Conservation (phyloP, 2,797 vertebrate species). For the Nannoperca obscura region DNA sequence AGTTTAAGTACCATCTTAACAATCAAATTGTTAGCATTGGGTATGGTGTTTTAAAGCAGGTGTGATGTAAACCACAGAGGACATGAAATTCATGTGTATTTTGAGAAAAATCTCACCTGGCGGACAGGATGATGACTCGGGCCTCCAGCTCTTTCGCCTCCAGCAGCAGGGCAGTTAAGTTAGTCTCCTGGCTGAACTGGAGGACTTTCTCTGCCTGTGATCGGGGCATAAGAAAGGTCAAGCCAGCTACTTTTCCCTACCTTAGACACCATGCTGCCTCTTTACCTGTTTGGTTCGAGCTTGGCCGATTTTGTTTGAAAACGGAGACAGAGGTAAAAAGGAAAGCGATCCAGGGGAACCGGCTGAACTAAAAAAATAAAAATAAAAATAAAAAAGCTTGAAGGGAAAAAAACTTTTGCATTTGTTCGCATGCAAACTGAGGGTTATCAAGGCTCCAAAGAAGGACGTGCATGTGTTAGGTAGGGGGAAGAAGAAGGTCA, state of each 20-base stretch:
- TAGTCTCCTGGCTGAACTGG: constrained; percentile 99
- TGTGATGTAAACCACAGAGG: background rate
- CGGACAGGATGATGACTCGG: constrained; percentile 97
- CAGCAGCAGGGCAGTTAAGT: constrained; percentile 96
- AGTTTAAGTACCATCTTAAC: background rate
- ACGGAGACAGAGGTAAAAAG: constrained; percentile 83
- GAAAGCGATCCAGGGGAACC: constrained; percentile 86
- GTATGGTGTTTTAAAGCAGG: background rate
- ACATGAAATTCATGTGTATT: background rate
- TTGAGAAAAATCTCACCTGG: constrained; percentile 86
- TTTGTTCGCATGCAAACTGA: constrained; percentile 98
- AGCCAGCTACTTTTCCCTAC: constrained; percentile 81
- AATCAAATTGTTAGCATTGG: background rate
- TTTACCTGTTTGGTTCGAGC: constrained; percentile 78
- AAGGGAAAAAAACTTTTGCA: constrained; percentile 86
- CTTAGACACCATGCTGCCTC: constrained; percentile 88
- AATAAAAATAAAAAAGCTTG: constrained; percentile 81
- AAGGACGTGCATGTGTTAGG: constrained; percentile 99
- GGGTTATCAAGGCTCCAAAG: constrained; percentile 97
- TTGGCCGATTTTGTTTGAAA: constrained; percentile 79
- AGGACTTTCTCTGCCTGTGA: constrained; percentile 99
- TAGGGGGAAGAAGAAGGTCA: constrained; percentile 90
- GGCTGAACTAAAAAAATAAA: constrained; percentile 83
- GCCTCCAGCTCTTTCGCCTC: constrained; percentile 99
- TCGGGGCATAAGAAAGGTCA: constrained; percentile 88